Conservation (phyloP, 2,113 vertebrate species). For the Salminus brasiliensis region DNA sequence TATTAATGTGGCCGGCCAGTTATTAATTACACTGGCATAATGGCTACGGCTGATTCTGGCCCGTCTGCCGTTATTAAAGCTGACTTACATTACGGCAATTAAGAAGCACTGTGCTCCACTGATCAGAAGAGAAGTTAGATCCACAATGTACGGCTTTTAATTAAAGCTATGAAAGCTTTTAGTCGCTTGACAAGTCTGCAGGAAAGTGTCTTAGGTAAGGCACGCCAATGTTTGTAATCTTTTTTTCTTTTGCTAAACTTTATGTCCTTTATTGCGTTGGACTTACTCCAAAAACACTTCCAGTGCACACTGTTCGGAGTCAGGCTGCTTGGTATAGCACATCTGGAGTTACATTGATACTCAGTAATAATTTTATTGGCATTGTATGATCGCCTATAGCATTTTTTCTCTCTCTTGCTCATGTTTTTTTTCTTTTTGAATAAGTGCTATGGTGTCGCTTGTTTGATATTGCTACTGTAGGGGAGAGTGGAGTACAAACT, state of each 20-base stretch:
- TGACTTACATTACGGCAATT: slow-evolving; percentile 37
- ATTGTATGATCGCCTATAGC: background rate
- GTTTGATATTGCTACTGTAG: too few species aligned
- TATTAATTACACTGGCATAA: slow-evolving; percentile 48
- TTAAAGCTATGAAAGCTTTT: slow-evolving; percentile 30
- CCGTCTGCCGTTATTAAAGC: slow-evolving; percentile 43
- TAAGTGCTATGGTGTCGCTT: too few species aligned
- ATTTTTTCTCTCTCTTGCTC: background rate
- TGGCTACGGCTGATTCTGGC: slow-evolving; percentile 30
- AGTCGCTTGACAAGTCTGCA: background rate
- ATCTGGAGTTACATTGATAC: background rate
- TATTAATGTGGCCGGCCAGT: slow-evolving; percentile 16
- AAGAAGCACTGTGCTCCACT: background rate
- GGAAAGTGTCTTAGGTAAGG: background rate
- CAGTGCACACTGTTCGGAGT: background rate
- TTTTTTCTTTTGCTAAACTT: background rate
- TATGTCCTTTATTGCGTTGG: background rate
- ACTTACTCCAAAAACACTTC: background rate
- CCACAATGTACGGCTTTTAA: slow-evolving; percentile 26
- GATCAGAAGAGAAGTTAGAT: slow-evolving; percentile 34
- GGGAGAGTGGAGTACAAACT: too few species aligned
- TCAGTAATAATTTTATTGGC: background rate
- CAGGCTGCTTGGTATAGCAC: too few species aligned
- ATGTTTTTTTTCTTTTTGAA: too few species aligned
- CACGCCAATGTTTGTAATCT: background rate